A percentile compares a stretch with the other conserved stretches of the same genome.
Evolutionary conservation across 92 coral and sea anemone species (phyloP).

Genomic region (Phenganax marumi): DNA sequence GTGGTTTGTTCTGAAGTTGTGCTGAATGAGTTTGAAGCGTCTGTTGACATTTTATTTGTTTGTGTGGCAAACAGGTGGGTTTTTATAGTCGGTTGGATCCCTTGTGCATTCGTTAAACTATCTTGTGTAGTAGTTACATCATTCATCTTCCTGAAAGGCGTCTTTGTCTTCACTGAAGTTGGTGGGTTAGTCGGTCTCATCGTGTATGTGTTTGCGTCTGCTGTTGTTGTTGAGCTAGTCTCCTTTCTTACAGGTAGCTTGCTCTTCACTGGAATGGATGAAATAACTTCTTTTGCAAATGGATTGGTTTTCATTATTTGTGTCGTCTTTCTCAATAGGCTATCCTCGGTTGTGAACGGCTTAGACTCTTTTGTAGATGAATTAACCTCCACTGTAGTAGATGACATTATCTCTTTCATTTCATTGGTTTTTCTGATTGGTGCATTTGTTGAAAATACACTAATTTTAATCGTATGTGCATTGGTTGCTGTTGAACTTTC

Average conservation of each 20-base stretch:
- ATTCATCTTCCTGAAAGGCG: not conserved
- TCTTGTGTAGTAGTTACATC: too few relatives aligned
- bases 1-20: not conserved
- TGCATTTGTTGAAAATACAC: too few relatives aligned
- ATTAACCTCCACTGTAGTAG: not conserved
- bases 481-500: conserved; percentile 2
- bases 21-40: not conserved
- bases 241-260: too few relatives aligned
- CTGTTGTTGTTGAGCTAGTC: not conserved
- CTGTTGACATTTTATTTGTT: not conserved
- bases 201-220: not conserved
- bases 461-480: not conserved
- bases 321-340: too few relatives aligned
- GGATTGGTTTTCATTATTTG: too few relatives aligned
- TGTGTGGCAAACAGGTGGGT: not conserved
- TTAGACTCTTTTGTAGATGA: too few relatives aligned
- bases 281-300: too few relatives aligned
- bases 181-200: not conserved
- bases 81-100: not conserved
- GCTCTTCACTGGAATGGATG: too few relatives aligned
- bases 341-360: too few relatives aligned
- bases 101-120: too few relatives aligned
- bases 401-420: not conserved
- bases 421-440: too few relatives aligned
- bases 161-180: not conserved